A percentile compares a stretch with the other conserved stretches of the same genome.
These are phyloP conservation scores for Aporophyla nigra DNA, from an alignment of 2,888 invertebrate genomes.

Conservation along the genomic window DNA sequence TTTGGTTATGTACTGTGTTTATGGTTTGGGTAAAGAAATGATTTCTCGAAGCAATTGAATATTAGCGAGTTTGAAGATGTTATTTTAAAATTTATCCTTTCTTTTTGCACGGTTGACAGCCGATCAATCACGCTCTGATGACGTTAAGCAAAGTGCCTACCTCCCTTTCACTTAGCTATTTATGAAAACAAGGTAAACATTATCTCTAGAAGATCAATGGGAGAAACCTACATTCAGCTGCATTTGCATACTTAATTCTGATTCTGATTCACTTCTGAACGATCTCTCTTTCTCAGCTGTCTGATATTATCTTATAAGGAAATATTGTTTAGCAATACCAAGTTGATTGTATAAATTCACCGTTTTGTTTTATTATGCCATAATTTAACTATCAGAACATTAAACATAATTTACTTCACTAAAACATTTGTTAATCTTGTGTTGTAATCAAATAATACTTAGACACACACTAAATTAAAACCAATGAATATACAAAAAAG, in stretches of 20 bases:
- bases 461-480: constrained; percentile 50
- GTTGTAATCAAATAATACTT: constrained; percentile 55
- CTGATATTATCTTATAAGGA: constrained; percentile 33
- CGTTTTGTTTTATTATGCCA: constrained; percentile 48
- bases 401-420: constrained; percentile 43
- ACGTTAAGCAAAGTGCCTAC: neutral
- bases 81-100: neutral
- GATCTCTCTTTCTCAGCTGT: constrained; percentile 33
- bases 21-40: neutral
- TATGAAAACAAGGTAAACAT: constrained; percentile 4
- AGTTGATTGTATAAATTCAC: constrained; percentile 23
- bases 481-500: constrained; percentile 52
- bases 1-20: constrained; percentile 32
- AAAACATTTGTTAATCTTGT: constrained; percentile 55
- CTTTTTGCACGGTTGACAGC: neutral
- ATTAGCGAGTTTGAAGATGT: neutral
- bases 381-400: constrained; percentile 24
- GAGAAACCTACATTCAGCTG: constrained; percentile 4
- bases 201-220: neutral
- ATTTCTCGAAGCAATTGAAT: constrained; percentile 18
- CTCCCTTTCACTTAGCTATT: neutral
- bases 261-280: constrained; percentile 23
- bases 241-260: constrained; percentile 42
- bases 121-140: neutral
- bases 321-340: constrained; percentile 14